Conservation (phyloP, 2,888 invertebrate species). For the Marasmarcha lunaedactyla region DNA sequence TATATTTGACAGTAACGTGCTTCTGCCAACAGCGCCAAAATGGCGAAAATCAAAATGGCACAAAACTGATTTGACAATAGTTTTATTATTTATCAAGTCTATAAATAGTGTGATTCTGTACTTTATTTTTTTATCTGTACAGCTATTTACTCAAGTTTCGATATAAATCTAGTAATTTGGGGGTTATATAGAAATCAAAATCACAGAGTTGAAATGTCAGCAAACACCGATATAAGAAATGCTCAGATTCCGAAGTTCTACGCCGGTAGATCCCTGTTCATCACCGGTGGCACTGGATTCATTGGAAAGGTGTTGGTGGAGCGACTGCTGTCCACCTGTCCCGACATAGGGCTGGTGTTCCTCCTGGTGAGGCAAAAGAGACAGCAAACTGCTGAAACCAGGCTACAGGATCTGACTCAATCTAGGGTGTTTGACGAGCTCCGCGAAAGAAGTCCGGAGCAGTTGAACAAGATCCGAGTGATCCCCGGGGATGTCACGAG, state of each 20-base stretch:
- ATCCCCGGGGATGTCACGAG: background rate
- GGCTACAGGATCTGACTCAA: conserved; percentile 59
- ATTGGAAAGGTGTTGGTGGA: conserved; percentile 79
- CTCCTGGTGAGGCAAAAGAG: conserved; percentile 67
- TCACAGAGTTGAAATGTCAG: no score
- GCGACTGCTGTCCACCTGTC: conserved; percentile 74
- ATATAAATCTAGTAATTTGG: no score
- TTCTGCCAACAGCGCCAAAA: no score
- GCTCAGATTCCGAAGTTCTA: conserved; percentile 52
- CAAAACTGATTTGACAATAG: no score
- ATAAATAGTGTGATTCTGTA: no score
- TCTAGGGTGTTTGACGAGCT: conserved; percentile 28
- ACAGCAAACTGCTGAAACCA: conserved; percentile 46
- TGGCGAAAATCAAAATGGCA: no score
- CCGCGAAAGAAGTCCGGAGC: background rate
- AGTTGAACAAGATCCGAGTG: background rate
- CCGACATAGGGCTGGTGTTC: conserved; percentile 68
- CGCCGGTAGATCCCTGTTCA: conserved; percentile 70
- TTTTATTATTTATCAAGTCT: no score
- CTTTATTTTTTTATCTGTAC: no score
- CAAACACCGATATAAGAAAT: conserved; percentile 23
- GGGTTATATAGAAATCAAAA: no score
- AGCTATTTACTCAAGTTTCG: no score
- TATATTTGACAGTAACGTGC: no score
- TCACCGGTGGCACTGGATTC: conserved; percentile 81